A percentile compares a stretch with the other conserved stretches of the same genome.
phyloP scores from a whole-genome alignment of 2,113 vertebrate genomes.

The human (Homo sapiens) region GRCh38 chr11:59596501-59597000 shows the following conservation, averaged over 20 bases:
- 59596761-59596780: background rate
- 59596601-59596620: background rate
- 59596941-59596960: background rate
- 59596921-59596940: background rate
- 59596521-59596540: background rate
- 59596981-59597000: background rate
- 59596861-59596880: background rate
- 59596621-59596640: background rate
- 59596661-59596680: no score
- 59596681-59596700: background rate
- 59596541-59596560: background rate
- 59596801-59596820: fast-evolving
- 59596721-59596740: background rate
- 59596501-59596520: background rate
- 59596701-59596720: background rate
- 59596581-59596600: background rate
- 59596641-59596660: background rate
- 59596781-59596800: background rate
- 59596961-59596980: background rate
- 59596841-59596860: background rate
- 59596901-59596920: background rate
- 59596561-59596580: background rate
- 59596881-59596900: background rate
- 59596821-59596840: background rate
- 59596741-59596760: background rate